Evolutionary conservation across 2,113 vertebrate genomes (phyloP), one percentile per base, ranked within the genome.

Genomic region (Mustela lutreola): DNA sequence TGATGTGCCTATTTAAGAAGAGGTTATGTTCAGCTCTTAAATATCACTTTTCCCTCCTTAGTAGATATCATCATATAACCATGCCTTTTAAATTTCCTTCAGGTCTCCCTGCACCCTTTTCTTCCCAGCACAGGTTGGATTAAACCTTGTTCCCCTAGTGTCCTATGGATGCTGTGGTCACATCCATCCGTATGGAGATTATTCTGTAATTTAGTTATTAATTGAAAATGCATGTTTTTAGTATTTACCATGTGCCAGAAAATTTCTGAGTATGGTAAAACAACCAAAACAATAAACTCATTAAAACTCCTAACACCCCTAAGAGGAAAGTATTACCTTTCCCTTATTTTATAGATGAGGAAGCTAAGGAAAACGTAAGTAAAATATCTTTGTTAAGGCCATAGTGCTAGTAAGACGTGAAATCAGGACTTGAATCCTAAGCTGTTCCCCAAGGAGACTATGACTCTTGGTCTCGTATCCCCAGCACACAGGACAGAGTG

Each of bases 1-100:
- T 82, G 70, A 85, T 79, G 45, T n/a, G 42, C 2, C 39, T 95
- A 62, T 73, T 91, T 81, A 88, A 50, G 50, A 80, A 93, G 65
- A 89, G 33, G 21, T 28, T 42, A 65, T 84, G 12, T 75, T 58
- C 71, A 91, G 50, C 16, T 89, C 65, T 50, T 39, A 70, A 56
- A 16, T 39, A 42, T 63, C n/a, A 31, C 18, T 12, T 95, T 95
- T 93, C 75, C 82, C 80, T 89, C 26, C 15, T 84, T 56, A 73
- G 78, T 16, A 91, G 48, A 28, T 56, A 22, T 42, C 21, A 26
- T 79, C 21, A 28, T 28, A n/a, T 42, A 3, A 7, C 42, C 5
- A 36, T 10, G 60, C 71, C 16, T 50, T 79, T 67, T 56, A n/a
- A 9, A 70, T 26, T 4, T 81, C n/a, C 28, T 58, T 76, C 70